Conservation (phyloP, 2,888 invertebrate genomes). For the Synanthedon myopaeformis region DNA sequence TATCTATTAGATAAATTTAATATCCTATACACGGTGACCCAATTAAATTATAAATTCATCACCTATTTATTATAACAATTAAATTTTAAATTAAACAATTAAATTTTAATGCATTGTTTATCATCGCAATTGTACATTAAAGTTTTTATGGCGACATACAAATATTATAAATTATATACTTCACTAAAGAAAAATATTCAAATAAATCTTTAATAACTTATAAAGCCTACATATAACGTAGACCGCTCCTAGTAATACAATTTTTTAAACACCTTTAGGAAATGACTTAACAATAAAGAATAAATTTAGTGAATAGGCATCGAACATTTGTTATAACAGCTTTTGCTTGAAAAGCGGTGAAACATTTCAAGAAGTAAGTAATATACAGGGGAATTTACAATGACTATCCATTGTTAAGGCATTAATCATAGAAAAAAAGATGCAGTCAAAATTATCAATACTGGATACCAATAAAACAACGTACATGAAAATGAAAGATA, state of each 20-base stretch:
- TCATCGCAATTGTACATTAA: background rate
- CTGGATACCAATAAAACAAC: too few relatives aligned
- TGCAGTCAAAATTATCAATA: too few relatives aligned
- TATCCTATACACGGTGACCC: too few relatives aligned
- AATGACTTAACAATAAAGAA: background rate
- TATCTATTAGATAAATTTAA: too few relatives aligned
- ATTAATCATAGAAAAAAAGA: too few relatives aligned
- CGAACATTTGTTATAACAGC: background rate
- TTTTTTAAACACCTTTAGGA: conserved; percentile 9
- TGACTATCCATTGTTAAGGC: too few relatives aligned
- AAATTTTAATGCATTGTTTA: background rate
- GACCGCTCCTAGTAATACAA: conserved; percentile 47
- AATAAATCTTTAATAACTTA: conserved; percentile 50
- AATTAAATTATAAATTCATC: too few relatives aligned
- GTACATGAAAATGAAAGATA: too few relatives aligned
- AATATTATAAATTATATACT: background rate
- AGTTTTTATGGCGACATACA: background rate
- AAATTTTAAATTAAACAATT: background rate
- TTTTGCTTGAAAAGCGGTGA: background rate
- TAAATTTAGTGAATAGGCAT: background rate
- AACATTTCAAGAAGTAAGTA: background rate
- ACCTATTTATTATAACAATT: background rate
- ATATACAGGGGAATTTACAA: too few relatives aligned
- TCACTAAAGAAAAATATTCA: conserved; percentile 6
- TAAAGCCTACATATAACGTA: conserved; percentile 65